These are phyloP conservation scores for Eucriotettix oculatus DNA, from an alignment of 2,888 invertebrate genomes.

Conservation along the genomic window DNA sequence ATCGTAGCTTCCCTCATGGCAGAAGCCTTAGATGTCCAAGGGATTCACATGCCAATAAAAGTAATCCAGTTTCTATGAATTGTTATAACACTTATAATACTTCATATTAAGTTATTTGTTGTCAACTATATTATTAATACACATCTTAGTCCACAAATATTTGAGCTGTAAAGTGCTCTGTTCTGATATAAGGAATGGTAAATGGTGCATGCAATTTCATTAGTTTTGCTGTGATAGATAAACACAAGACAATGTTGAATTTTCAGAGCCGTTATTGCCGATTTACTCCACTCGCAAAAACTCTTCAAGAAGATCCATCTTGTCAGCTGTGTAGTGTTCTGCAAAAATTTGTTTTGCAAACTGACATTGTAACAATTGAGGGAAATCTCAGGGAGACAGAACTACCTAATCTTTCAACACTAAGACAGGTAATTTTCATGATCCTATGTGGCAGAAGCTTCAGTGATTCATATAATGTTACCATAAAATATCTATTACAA, in stretches of 20 bases:
- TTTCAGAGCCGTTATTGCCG: conserved; percentile 76
- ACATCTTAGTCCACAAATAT: no score
- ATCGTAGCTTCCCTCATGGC: conserved; percentile 92
- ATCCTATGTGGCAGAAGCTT: no score
- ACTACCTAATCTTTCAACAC: conserved; percentile 71
- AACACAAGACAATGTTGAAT: no score
- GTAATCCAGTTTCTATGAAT: conserved; percentile 25
- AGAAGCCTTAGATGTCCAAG: conserved; percentile 75
- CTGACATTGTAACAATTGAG: conserved; percentile 62
- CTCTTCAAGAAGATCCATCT: conserved; percentile 88
- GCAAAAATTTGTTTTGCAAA: conserved; percentile 64
- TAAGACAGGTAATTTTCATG: conserved; percentile 50
- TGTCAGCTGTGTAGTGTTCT: conserved; percentile 83
- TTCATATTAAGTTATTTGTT: no score
- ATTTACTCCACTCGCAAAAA: conserved; percentile 72
- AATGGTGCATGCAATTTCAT: no score
- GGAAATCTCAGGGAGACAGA: conserved; percentile 66
- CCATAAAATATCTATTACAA: no score
- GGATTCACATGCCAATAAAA: conserved; percentile 63
- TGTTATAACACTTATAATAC: no score
- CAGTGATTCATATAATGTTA: no score
- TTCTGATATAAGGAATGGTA: no score
- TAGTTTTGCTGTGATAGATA: no score
- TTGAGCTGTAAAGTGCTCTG: no score
- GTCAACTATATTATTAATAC: no score